These are phyloP conservation scores for Trichopria drosophilae DNA, from an alignment of 2,888 invertebrate species.

Conservation along the genomic window DNA sequence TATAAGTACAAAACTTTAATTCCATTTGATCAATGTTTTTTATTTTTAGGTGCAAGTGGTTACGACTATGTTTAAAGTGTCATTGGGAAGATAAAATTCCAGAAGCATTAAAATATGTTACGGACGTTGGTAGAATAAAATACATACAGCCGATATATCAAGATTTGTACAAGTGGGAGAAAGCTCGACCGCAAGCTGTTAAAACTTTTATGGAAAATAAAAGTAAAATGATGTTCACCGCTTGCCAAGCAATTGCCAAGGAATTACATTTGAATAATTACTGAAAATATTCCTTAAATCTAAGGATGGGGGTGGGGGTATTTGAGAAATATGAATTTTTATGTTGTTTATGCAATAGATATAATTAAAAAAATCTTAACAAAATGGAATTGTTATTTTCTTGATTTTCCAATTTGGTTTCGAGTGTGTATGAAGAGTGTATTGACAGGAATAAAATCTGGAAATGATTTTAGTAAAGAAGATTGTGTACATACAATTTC, in stretches of 20 bases:
- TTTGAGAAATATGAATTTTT: too few relatives aligned
- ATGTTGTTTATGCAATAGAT: too few relatives aligned
- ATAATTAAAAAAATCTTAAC: too few relatives aligned
- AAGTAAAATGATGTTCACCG: constrained; percentile 81
- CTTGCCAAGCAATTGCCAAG: constrained; percentile 73
- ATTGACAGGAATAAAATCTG: too few relatives aligned
- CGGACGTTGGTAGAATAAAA: constrained; percentile 87
- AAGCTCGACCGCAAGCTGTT: constrained; percentile 68
- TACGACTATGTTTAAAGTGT: constrained; percentile 74
- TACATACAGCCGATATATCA: constrained; percentile 85
- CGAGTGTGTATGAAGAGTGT: too few relatives aligned
- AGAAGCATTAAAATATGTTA: constrained; percentile 75
- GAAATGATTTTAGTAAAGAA: too few relatives aligned
- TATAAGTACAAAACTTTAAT: not conserved
- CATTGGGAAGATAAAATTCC: constrained; percentile 69
- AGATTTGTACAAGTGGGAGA: constrained; percentile 80
- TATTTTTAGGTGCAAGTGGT: constrained; percentile 67
- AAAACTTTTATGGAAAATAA: constrained; percentile 72
- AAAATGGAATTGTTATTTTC: too few relatives aligned
- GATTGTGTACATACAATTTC: too few relatives aligned
- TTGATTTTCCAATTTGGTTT: too few relatives aligned
- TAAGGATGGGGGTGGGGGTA: too few relatives aligned
- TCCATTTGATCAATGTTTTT: constrained; percentile 1
- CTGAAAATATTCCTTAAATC: not conserved
- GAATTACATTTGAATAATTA: constrained; percentile 69